Base-by-base conservation (phyloP, 64 coral and sea anemone species). In the Porites australiensis region DNA sequence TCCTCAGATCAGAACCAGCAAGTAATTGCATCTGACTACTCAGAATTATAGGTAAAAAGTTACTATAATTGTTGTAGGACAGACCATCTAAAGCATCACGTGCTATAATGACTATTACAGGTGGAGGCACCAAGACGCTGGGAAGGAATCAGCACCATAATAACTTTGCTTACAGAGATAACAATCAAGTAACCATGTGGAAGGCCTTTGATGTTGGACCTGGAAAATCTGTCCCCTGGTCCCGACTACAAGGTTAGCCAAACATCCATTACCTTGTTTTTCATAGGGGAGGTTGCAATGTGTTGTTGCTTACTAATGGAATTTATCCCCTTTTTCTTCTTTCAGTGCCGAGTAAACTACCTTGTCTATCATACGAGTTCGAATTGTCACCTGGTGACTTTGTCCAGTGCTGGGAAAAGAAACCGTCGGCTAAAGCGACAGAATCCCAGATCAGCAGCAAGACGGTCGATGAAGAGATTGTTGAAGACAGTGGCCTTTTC, bases 111-210 rank as follows among this genome's bases (percentile, higher is more conserved):
- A 67, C 64, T 67, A 67, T n/a, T n/a, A 67, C 12, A 37, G 27
- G 27, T 37, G 27, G 15, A 67, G 64, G 64, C 0, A 67, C 16
- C 64, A 14, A 18, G 64, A n/a, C 64, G 14, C 64, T 84, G 82
- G 82, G 82, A 84, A 11, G 82, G 37, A 22, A 84, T 84, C 20
- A 84, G 82, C 64, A 44, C 58, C 60, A 49, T 84, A 84, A 84
- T 47, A 84, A 58, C 46, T 81, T 58, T 16, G 0, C 14, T 81
- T 81, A 67, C 9, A 18, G 15, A 67, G 64, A 67, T n/a, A 18
- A 67, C 16, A 67, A 16, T 67, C 64, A 67, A n/a, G 64, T 67
- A n/a, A 67, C 64, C 64, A 1, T 67, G 64, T 67, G 64, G 64
- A 67, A 67, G 64, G 64, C 64, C 64, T 67, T 67, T 67, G 64